Evolutionary conservation across 1,140 invertebrate species (phyloP).

Genomic region (Magallana angulata): DNA sequence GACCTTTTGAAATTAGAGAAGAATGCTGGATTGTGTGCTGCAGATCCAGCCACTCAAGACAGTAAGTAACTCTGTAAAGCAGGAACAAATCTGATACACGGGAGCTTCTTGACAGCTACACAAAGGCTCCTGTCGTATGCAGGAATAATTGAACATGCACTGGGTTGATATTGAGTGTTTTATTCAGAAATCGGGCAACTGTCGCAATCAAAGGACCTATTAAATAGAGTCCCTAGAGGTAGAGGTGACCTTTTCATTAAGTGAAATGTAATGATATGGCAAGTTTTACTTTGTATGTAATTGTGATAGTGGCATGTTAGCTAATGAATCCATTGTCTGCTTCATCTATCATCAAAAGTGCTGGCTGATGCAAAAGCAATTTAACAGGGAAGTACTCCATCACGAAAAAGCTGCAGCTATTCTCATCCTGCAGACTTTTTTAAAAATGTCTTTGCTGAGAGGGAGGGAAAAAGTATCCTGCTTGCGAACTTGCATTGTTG

Average conservation of each 20-base stretch:
- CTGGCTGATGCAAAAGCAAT: constrained; percentile 8
- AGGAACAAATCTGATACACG: not conserved
- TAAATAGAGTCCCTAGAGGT: not conserved
- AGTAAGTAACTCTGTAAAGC: not conserved
- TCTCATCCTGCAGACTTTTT: not conserved
- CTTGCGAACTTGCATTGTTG: not conserved
- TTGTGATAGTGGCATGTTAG: constrained; percentile 13
- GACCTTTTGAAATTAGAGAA: constrained; percentile 13
- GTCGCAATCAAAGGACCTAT: not conserved
- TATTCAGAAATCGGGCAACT: not conserved
- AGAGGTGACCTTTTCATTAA: constrained; percentile 17
- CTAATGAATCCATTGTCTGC: constrained; percentile 16
- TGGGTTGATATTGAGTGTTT: constrained; percentile 4
- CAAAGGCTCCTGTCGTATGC: not conserved
- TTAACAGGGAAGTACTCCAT: constrained; percentile 10
- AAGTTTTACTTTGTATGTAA: constrained; percentile 13
- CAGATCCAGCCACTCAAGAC: not conserved
- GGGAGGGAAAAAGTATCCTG: not conserved
- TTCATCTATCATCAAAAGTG: not conserved
- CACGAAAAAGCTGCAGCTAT: not conserved
- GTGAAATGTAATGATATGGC: constrained; percentile 10
- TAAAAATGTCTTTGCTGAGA: not conserved
- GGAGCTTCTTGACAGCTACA: not conserved
- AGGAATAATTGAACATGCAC: not conserved
- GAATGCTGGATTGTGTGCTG: not conserved